Conservation (phyloP, 2,797 vertebrate genomes). For the Glossophaga mutica region DNA sequence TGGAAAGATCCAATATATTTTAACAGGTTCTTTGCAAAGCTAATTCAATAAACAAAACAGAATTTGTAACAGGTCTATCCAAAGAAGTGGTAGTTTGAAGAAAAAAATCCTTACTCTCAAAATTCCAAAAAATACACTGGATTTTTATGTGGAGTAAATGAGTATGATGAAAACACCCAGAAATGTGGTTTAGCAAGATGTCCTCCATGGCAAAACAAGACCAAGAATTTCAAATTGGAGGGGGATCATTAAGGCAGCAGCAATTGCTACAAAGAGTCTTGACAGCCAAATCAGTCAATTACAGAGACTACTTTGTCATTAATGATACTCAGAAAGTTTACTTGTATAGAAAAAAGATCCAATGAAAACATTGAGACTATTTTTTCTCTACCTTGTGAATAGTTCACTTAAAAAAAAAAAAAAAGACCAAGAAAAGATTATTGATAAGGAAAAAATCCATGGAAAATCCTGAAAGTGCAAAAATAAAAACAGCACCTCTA, state of each 20-base stretch:
- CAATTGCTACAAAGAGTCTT: background rate
- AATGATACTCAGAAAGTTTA: background rate
- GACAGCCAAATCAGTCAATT: background rate
- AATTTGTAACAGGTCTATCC: background rate
- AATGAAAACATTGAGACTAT: background rate
- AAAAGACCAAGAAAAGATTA: background rate
- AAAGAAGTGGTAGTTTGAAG: background rate
- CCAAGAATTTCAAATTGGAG: background rate
- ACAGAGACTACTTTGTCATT: background rate
- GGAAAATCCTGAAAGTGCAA: background rate
- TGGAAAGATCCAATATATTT: background rate
- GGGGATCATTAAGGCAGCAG: background rate
- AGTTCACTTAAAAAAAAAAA: background rate
- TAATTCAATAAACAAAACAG: conserved; percentile 4
- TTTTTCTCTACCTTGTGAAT: background rate
- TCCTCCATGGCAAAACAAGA: background rate
- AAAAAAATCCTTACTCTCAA: background rate
- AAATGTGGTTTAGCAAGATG: background rate
- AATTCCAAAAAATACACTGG: background rate
- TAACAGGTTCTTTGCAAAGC: background rate
- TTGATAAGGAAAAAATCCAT: background rate
- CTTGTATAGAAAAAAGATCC: background rate
- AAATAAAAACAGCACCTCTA: conserved; percentile 16
- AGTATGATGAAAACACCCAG: background rate
- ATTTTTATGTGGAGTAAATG: background rate